Evolutionary conservation across 2,888 invertebrate species (phyloP).

Genomic region (Griposia aprilina): DNA sequence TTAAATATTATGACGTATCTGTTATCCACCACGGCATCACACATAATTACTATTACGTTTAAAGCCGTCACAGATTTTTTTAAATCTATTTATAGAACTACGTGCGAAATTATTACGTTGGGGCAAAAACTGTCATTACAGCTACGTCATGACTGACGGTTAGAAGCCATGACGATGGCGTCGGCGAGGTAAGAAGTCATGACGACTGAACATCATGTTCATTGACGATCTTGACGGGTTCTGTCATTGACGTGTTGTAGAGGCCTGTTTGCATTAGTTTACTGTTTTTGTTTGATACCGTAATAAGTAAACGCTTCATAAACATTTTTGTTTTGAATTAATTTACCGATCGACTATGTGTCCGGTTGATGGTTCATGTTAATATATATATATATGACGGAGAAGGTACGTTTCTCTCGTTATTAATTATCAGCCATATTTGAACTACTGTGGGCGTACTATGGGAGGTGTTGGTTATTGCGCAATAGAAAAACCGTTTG

Average conservation of each 20-base stretch:
- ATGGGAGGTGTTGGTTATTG: too few species aligned
- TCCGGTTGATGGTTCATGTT: not conserved
- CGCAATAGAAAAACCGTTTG: too few species aligned
- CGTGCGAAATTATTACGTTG: slow-evolving; percentile 29
- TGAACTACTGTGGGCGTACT: too few species aligned
- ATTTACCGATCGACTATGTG: not conserved
- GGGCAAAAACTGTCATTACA: slow-evolving; percentile 19
- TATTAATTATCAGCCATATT: too few species aligned
- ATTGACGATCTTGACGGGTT: not conserved
- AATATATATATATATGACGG: not conserved
- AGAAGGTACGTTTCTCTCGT: too few species aligned
- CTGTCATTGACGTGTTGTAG: not conserved
- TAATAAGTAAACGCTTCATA: not conserved
- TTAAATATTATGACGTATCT: slow-evolving; percentile 33
- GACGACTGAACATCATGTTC: slow-evolving; percentile 2
- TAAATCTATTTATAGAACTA: slow-evolving; percentile 33
- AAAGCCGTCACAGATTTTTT: slow-evolving; percentile 20
- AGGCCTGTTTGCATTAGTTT: not conserved
- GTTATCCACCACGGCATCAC: not conserved
- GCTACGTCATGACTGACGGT: slow-evolving; percentile 18
- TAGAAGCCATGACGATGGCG: slow-evolving; percentile 16
- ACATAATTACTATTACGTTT: slow-evolving; percentile 18
- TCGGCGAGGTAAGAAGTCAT: not conserved
- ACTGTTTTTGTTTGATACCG: not conserved
- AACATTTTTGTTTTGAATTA: not conserved